A percentile compares a stretch with the other conserved stretches of the same genome.
These are phyloP conservation scores for Mnemiopsis leidyi DNA, from an alignment of 37 sponge, comb jelly and placozoan genomes.

Conservation along the genomic window DNA sequence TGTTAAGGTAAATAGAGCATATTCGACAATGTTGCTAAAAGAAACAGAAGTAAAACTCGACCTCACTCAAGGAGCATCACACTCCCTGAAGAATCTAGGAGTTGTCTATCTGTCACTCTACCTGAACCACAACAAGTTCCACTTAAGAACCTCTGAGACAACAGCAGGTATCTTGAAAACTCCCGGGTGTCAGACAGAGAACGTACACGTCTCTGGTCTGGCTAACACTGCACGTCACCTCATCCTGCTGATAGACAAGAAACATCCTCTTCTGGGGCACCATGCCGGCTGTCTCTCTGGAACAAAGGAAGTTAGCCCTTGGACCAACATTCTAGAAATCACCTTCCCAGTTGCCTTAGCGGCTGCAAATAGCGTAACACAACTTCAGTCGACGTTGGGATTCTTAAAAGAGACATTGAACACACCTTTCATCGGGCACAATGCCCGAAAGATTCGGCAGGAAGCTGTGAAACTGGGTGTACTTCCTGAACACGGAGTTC, in stretches of 20 bases:
- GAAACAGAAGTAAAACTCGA: not conserved
- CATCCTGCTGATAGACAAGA: not conserved
- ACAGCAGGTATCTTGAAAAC: not conserved
- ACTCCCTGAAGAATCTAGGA: not conserved
- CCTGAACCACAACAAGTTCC: not conserved
- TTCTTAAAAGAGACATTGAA: not conserved
- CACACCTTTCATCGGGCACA: conserved; percentile 38
- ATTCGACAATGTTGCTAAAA: not conserved
- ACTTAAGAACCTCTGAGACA: not conserved
- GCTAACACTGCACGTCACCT: conserved; percentile 42
- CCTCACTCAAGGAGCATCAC: not conserved
- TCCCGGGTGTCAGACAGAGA: conserved; percentile 28
- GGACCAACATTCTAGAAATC: not conserved
- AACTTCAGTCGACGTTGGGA: not conserved
- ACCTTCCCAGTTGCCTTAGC: not conserved
- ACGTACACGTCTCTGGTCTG: conserved; percentile 28
- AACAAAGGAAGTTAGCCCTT: conserved; percentile 52
- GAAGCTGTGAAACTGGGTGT: conserved; percentile 41
- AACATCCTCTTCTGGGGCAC: conserved; percentile 33
- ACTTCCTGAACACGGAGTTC: conserved; percentile 18
- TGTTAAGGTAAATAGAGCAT: too few relatives aligned
- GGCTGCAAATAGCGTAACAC: not conserved
- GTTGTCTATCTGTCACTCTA: conserved; percentile 3
- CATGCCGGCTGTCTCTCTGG: conserved; percentile 39
- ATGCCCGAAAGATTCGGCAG: not conserved